Conservation (phyloP, 2,797 vertebrate species). For the Arrhamphus sclerolepis region DNA sequence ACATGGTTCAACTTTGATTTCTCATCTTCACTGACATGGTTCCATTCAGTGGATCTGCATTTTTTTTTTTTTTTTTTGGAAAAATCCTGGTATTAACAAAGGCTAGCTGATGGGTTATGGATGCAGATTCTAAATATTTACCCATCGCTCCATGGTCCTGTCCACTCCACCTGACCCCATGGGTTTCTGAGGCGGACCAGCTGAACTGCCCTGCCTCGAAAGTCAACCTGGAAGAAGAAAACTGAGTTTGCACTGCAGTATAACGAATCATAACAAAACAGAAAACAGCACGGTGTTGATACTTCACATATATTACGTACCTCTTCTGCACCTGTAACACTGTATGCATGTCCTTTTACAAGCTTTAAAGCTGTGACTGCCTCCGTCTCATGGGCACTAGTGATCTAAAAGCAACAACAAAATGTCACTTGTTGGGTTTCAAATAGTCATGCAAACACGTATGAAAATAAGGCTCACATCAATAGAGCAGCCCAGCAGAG, state of each 20-base stretch:
- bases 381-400: conserved; percentile 71
- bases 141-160: conserved; percentile 90
- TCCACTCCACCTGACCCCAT: conserved; percentile 93
- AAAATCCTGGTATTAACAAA: neutral
- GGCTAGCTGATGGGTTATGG: neutral
- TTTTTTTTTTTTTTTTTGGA: too few species aligned
- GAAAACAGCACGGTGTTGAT: neutral
- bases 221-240: conserved; percentile 78
- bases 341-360: conserved; percentile 85
- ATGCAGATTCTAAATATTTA: conserved; percentile 52
- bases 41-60: conserved; percentile 81
- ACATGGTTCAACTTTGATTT: conserved; percentile 69
- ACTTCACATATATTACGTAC: conserved; percentile 37
- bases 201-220: conserved; percentile 72
- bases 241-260: neutral
- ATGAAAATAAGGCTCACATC: conserved; percentile 65
- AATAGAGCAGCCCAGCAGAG: conserved; percentile 89
- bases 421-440: neutral
- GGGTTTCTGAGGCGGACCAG: conserved; percentile 91
- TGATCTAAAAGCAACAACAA: conserved; percentile 68
- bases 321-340: conserved; percentile 79
- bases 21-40: conserved; percentile 57
- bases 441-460: conserved; percentile 14
- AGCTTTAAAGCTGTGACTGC: conserved; percentile 78
- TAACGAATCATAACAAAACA: too few species aligned